These are phyloP conservation scores for Parazoanthus swiftii DNA, from an alignment of 92 coral and sea anemone species.

Conservation along the genomic window DNA sequence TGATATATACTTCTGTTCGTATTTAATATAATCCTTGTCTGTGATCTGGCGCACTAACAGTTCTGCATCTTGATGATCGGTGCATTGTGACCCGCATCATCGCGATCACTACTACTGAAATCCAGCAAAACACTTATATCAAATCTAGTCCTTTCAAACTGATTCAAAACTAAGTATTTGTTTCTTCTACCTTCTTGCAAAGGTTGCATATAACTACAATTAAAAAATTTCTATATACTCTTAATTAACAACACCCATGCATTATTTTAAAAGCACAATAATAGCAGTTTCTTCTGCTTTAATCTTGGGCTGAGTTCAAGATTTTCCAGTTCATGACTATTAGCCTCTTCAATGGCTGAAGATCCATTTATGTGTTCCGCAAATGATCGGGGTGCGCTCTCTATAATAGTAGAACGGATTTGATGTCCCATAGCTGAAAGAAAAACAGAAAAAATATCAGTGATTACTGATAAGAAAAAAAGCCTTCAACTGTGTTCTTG, in stretches of 20 bases:
- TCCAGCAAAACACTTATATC: not conserved
- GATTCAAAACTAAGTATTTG: not conserved
- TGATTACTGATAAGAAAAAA: no score
- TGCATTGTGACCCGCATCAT: not conserved
- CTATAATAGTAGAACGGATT: conserved; percentile 67
- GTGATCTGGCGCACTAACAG: not conserved
- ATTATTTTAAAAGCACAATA: not conserved
- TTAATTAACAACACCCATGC: not conserved
- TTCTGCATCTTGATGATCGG: not conserved
- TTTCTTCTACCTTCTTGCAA: not conserved
- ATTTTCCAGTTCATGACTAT: not conserved
- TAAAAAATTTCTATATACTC: not conserved
- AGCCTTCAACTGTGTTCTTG: not conserved
- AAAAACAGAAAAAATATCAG: conserved; percentile 2
- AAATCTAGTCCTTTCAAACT: not conserved
- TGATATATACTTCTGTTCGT: not conserved
- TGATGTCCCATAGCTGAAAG: conserved; percentile 77
- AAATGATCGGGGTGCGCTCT: not conserved
- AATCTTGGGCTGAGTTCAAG: not conserved
- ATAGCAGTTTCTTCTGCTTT: not conserved
- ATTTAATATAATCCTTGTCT: not conserved
- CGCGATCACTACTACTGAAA: not conserved
- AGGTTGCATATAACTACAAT: not conserved
- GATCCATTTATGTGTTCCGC: not conserved
- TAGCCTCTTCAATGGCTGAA: not conserved